Evolutionary conservation across 2,888 invertebrate genomes (phyloP).

Genomic region (Timandra comae): DNA sequence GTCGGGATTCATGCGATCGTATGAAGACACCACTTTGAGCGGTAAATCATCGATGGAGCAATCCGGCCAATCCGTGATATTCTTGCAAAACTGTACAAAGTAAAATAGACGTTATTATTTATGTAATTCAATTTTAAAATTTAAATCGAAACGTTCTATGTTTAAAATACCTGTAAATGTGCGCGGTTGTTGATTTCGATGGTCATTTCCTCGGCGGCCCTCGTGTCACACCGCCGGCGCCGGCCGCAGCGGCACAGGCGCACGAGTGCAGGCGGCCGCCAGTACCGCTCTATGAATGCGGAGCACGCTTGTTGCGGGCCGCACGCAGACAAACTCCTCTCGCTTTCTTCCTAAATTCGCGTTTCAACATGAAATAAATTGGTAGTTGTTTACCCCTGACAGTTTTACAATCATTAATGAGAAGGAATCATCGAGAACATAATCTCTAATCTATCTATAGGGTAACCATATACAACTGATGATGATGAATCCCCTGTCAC

Average conservation of each 20-base stretch:
- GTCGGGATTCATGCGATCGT: slow-evolving; percentile 54
- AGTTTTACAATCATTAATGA: too few species aligned
- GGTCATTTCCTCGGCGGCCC: slow-evolving; percentile 30
- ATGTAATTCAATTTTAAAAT: background rate
- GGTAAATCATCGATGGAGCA: slow-evolving; percentile 52
- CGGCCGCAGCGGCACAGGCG: slow-evolving; percentile 79
- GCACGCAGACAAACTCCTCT: slow-evolving; percentile 76
- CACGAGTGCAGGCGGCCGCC: slow-evolving; percentile 76
- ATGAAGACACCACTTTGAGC: slow-evolving; percentile 43
- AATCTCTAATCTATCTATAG: too few species aligned
- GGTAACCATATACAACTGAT: background rate
- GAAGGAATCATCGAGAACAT: too few species aligned
- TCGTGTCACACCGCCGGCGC: slow-evolving; percentile 52
- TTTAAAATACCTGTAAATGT: slow-evolving; percentile 74
- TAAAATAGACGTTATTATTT: slow-evolving; percentile 6
- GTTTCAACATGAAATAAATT: background rate
- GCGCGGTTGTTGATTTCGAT: slow-evolving; percentile 77
- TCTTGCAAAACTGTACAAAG: slow-evolving; percentile 68
- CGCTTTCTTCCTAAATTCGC: slow-evolving; percentile 71
- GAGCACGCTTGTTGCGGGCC: slow-evolving; percentile 67
- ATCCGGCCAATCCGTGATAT: slow-evolving; percentile 49
- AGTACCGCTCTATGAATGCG: slow-evolving; percentile 72
- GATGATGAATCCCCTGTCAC: too few species aligned
- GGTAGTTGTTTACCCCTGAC: too few species aligned
- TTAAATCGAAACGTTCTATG: too few species aligned